Evolutionary conservation across 2,888 invertebrate genomes (phyloP), one percentile per base, ranked within the genome.

Genomic region (Eristalis tenax): DNA sequence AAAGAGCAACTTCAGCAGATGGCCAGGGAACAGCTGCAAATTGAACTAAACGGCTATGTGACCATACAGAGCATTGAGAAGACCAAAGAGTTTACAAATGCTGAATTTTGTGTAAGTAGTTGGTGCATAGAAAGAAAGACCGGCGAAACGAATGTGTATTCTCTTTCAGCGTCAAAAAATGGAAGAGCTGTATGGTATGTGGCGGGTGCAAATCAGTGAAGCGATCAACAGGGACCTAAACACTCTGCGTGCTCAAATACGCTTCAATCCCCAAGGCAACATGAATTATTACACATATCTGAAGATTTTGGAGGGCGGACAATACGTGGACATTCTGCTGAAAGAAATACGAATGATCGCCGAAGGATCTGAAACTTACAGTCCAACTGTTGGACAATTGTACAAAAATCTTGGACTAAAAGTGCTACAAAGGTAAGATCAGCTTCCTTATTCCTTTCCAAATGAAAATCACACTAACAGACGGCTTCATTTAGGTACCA

Each of bases 361-460:
- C 0, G 95, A 96, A 90, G 96, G 96, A 6, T 97, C 97, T 0
- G 97, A 97, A 91, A 95, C 96, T 0, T 97, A 95, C 92, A 97
- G 97, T 91, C 96, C 96, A 0, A 95, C 96, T 0, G 94, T 96
- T 1, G 94, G 94, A 69, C 91, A 94, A 79, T 92, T 98, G 69
- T 95, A 96, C 89, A 93, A 94, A 81, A 94, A 95, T 32, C 92
- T 98, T 5, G 98, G 97, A 4, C 92, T 93, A 6, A 95, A 95
- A 92, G 96, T 97, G 0, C 95, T 96, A 91, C 93, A 94, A 13
- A 91, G 90, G 91, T 90, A 61, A 18, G 56, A 0, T 63, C 4
- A 26, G 71, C n/a, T 40, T 26, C 3, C 1, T 26, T 8, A n/a
- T n/a, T n/a, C n/a, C n/a, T n/a, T n/a, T n/a, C n/a, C n/a, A n/a